Conservation (phyloP, 2,888 invertebrate species). For the Mesoligia furuncula region DNA sequence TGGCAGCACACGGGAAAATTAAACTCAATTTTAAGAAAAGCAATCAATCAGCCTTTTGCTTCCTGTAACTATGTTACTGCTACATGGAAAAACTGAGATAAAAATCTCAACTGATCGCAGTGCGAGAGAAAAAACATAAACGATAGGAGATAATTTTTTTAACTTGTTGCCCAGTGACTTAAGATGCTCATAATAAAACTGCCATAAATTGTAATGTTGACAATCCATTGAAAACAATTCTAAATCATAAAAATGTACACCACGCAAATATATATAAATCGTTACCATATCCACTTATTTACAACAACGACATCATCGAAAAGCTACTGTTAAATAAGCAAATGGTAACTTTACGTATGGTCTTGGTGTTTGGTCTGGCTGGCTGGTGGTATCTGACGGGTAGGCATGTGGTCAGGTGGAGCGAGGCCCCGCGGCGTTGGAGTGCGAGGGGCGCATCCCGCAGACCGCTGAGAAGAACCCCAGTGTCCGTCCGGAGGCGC, state of each 20-base stretch:
- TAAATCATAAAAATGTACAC: constrained; percentile 2
- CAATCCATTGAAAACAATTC: not conserved
- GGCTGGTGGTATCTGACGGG: constrained; percentile 71
- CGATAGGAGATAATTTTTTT: not conserved
- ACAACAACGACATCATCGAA: constrained; percentile 4
- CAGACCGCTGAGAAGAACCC: constrained; percentile 89
- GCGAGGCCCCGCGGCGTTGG: constrained; percentile 87
- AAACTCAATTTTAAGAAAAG: constrained; percentile 30
- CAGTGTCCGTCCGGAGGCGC: constrained; percentile 90
- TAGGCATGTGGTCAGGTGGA: constrained; percentile 81
- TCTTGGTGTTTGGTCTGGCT: constrained; percentile 54
- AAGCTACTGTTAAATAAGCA: not conserved
- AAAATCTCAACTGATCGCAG: constrained; percentile 1
- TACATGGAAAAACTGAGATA: constrained; percentile 16
- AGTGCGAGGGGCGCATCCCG: constrained; percentile 86
- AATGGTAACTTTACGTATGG: not conserved
- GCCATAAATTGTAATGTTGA: constrained; percentile 19
- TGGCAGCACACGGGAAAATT: constrained; percentile 11
- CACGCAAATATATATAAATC: constrained; percentile 6
- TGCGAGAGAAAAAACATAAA: not conserved
- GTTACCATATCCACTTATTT: constrained; percentile 1
- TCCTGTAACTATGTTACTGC: not conserved
- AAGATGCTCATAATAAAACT: constrained; percentile 20
- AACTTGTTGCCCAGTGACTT: constrained; percentile 47
- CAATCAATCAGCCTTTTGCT: not conserved